These are phyloP conservation scores for Nomia melanderi DNA, from an alignment of 1,140 invertebrate genomes.

Conservation along the genomic window DNA sequence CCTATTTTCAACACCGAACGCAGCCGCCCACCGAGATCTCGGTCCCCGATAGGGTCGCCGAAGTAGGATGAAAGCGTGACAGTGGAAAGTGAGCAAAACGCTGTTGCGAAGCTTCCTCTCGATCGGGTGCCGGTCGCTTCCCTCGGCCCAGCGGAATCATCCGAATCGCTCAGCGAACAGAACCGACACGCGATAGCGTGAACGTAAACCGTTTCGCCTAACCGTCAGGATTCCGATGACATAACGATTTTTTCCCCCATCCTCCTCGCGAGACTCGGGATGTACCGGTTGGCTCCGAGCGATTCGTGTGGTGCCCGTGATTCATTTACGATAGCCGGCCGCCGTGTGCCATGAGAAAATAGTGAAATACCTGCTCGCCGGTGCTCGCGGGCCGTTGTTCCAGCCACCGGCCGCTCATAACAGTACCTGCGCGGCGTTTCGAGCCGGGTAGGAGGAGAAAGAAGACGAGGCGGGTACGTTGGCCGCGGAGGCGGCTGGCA, in stretches of 20 bases:
- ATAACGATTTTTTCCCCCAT: slow-evolving; percentile 7
- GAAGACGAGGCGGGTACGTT: slow-evolving; percentile 24
- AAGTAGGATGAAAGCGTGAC: slow-evolving; percentile 38
- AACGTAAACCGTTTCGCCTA: background rate
- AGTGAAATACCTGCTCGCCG: slow-evolving; percentile 33
- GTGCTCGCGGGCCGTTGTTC: slow-evolving; percentile 43
- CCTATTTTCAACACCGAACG: slow-evolving; percentile 19
- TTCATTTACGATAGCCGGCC: slow-evolving; percentile 57
- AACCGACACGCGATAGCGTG: too few relatives aligned
- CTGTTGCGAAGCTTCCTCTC: background rate
- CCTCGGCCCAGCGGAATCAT: background rate
- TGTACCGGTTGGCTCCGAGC: background rate
- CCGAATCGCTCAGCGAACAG: too few relatives aligned
- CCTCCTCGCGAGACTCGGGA: slow-evolving; percentile 1
- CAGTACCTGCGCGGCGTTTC: slow-evolving; percentile 55
- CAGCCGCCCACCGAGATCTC: slow-evolving; percentile 8
- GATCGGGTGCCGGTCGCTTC: background rate
- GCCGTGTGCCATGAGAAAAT: slow-evolving; percentile 68
- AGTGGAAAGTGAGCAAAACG: slow-evolving; percentile 20
- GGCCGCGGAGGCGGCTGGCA: slow-evolving; percentile 39
- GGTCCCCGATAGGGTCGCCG: background rate
- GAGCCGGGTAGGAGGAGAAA: slow-evolving; percentile 45
- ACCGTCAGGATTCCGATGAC: background rate
- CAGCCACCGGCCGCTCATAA: slow-evolving; percentile 65
- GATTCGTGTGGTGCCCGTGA: slow-evolving; percentile 43